Percentiles rank a stretch among this genome's conserved stretches.
Evolutionary conservation across 2,113 vertebrate species (phyloP).

Genomic region (Alces alces): DNA sequence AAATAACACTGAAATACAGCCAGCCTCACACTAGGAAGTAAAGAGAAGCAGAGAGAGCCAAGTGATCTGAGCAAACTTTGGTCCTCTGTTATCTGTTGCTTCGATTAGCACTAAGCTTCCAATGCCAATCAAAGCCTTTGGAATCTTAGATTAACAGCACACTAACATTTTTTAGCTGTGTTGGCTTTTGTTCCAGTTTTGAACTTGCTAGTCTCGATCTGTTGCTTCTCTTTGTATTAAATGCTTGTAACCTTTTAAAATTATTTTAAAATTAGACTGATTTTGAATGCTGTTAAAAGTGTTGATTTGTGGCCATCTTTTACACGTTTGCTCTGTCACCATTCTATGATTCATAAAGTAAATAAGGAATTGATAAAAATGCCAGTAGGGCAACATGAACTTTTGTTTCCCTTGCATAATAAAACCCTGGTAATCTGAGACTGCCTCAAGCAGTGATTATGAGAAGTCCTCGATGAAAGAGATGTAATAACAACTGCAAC

Average conservation of each 20-base stretch:
- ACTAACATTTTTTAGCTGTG: background rate
- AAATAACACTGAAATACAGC: constrained; percentile 38
- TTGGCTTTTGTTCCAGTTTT: constrained; percentile 51
- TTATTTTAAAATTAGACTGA: background rate
- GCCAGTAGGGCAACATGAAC: constrained; percentile 11
- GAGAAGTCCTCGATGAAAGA: constrained; percentile 54
- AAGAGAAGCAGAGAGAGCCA: constrained; percentile 44
- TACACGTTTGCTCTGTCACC: constrained; percentile 19
- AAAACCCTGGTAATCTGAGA: constrained; percentile 63
- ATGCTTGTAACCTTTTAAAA: constrained; percentile 48
- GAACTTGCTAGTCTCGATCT: background rate
- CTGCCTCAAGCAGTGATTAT: constrained; percentile 54
- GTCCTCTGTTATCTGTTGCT: background rate
- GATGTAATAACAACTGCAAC: background rate
- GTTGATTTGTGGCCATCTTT: constrained; percentile 52
- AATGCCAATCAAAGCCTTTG: constrained; percentile 28
- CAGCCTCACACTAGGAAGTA: background rate
- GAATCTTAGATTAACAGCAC: background rate
- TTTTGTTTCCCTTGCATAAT: constrained; percentile 63
- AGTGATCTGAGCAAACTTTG: background rate
- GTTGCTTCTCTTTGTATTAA: constrained; percentile 49
- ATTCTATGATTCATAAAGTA: constrained; percentile 67
- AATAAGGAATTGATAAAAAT: constrained; percentile 70
- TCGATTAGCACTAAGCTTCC: constrained; percentile 21
- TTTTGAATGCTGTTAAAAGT: constrained; percentile 68